Evolutionary conservation across 2,113 vertebrate genomes (phyloP).

Genomic region (Zingel zingel): DNA sequence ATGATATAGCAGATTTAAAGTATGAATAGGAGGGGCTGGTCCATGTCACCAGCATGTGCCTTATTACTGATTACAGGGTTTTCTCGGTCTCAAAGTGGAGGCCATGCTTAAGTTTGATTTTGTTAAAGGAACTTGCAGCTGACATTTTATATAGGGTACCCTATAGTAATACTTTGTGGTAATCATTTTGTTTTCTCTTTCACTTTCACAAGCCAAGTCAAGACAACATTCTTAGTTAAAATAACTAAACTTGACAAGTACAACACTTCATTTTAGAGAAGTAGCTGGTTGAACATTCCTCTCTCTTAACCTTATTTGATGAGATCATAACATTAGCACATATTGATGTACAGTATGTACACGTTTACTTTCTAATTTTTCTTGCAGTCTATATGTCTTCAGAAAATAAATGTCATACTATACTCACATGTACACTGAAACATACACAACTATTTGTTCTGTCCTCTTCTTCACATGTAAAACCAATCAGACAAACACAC

Average conservation of each 20-base stretch:
- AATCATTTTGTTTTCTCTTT: neutral
- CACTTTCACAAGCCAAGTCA: neutral
- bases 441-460: neutral
- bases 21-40: neutral
- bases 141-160: neutral
- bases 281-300: no score
- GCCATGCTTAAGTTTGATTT: neutral
- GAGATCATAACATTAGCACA: no score
- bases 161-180: neutral
- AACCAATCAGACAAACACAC: neutral
- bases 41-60: neutral
- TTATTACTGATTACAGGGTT: neutral
- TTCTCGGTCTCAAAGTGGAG: neutral
- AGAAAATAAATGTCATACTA: neutral
- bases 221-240: neutral
- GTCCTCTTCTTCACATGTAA: neutral
- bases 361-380: neutral
- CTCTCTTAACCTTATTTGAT: no score
- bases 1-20: neutral
- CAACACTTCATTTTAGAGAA: rapidly evolving
- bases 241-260: neutral
- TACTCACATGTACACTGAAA: neutral
- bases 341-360: no score
- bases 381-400: neutral
- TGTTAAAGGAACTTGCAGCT: neutral